A percentile compares a stretch with the other conserved stretches of the same genome.
Evolutionary conservation across 2,113 vertebrate species (phyloP).

Genomic region (Cynoglossus semilaevis): DNA sequence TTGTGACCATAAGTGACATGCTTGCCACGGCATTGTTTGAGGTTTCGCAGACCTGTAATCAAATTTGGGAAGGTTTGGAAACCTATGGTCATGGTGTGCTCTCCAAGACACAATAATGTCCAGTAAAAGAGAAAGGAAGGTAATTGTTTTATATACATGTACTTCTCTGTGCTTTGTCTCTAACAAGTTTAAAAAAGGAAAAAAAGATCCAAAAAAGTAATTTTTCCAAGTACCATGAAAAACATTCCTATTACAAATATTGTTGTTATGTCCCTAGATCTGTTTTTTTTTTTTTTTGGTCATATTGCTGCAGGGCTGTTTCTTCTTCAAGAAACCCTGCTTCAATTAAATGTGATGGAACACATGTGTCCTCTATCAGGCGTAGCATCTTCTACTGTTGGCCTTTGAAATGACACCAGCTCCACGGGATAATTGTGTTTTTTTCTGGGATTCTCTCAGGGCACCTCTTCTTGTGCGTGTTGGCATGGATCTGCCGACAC

Average conservation of each 20-base stretch:
- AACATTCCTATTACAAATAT: constrained; percentile 62
- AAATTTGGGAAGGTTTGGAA: constrained; percentile 71
- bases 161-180: constrained; percentile 12
- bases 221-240: constrained; percentile 55
- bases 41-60: constrained; percentile 76
- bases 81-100: constrained; percentile 60
- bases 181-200: constrained; percentile 28
- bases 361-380: constrained; percentile 75
- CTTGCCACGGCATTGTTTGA: constrained; percentile 72
- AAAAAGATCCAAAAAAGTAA: constrained; percentile 33
- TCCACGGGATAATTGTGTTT: constrained; percentile 70
- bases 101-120: constrained; percentile 64
- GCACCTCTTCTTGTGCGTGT: constrained; percentile 56
- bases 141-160: constrained; percentile 19
- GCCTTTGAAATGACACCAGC: constrained; percentile 69
- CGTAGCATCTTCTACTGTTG: constrained; percentile 69
- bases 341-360: constrained; percentile 77
- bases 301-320: constrained; percentile 64
- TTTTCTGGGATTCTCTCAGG: constrained; percentile 66
- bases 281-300: constrained; percentile 77
- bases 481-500: constrained; percentile 64
- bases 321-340: constrained; percentile 68
- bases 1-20: constrained; percentile 57
- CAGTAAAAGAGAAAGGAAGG: constrained; percentile 47
- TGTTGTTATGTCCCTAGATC: constrained; percentile 71